These are phyloP conservation scores for Cinara cedri DNA, from an alignment of 2,888 invertebrate species.

Conservation along the genomic window DNA sequence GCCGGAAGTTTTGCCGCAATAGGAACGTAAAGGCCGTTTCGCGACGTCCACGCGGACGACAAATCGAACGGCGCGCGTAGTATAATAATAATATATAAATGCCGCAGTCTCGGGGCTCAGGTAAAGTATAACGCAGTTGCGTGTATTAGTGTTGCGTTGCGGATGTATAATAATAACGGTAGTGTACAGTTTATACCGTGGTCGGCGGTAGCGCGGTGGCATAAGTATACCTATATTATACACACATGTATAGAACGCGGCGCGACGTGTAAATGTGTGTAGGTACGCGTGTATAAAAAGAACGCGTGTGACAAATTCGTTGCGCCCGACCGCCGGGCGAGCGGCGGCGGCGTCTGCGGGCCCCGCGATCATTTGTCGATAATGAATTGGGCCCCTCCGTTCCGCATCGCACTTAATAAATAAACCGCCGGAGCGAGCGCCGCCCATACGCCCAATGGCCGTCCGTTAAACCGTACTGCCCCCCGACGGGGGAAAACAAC, in stretches of 20 bases:
- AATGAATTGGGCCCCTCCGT: constrained; percentile 56
- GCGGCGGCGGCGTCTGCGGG: constrained; percentile 25
- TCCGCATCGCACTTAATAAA: constrained; percentile 54
- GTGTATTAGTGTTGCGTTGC: not conserved
- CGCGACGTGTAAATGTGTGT: too few species aligned
- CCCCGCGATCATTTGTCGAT: constrained; percentile 55
- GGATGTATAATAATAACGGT: not conserved
- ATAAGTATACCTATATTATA: not conserved
- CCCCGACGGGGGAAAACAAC: constrained; percentile 8
- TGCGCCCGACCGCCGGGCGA: constrained; percentile 3
- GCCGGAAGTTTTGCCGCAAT: not conserved
- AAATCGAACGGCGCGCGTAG: not conserved
- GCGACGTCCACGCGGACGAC: not conserved
- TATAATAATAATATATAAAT: not conserved
- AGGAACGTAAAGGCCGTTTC: not conserved
- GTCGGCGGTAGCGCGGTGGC: not conserved
- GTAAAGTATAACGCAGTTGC: not conserved
- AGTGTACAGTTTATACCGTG: not conserved
- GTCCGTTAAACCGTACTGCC: constrained; percentile 28
- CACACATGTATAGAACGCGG: too few species aligned
- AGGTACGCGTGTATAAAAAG: not conserved
- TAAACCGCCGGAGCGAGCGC: constrained; percentile 48
- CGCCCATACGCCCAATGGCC: constrained; percentile 56
- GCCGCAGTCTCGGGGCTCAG: too few species aligned
- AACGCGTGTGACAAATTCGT: constrained; percentile 50